Percentiles rank a stretch among this genome's conserved stretches.
Evolutionary conservation across 2,113 vertebrate genomes (phyloP).

Genomic region (Ia io): DNA sequence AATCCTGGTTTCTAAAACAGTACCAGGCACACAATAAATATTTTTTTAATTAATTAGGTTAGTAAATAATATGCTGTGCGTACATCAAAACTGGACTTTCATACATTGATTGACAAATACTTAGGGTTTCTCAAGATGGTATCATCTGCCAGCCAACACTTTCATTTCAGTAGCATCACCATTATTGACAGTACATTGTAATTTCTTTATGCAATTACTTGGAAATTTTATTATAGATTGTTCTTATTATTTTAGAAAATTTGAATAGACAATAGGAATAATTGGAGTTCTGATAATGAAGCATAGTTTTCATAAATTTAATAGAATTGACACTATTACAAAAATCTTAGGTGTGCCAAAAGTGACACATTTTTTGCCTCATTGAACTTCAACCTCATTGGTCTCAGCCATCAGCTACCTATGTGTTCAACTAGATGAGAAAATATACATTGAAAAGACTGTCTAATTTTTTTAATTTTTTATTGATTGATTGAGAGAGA

Average conservation of each 20-base stretch:
- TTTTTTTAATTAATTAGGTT: conserved; percentile 1
- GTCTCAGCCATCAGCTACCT: background rate
- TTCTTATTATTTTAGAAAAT: background rate
- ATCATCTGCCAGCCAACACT: background rate
- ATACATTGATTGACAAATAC: background rate
- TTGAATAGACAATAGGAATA: background rate
- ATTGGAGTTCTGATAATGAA: background rate
- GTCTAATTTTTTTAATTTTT: background rate
- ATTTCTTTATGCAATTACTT: background rate
- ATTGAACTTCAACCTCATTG: background rate
- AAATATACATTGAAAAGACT: background rate
- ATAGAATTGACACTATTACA: background rate
- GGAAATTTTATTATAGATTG: background rate
- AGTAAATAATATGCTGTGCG: background rate
- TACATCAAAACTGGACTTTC: background rate
- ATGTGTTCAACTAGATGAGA: background rate
- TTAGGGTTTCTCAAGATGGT: background rate
- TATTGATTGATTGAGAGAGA: background rate
- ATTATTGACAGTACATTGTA: background rate
- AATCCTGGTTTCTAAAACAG: background rate
- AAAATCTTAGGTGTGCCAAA: background rate
- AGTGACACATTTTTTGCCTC: background rate
- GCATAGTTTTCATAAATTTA: background rate
- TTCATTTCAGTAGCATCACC: background rate
- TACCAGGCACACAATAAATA: background rate